Conservation (phyloP, 1,140 invertebrate genomes). For the Bombus waltoni region DNA sequence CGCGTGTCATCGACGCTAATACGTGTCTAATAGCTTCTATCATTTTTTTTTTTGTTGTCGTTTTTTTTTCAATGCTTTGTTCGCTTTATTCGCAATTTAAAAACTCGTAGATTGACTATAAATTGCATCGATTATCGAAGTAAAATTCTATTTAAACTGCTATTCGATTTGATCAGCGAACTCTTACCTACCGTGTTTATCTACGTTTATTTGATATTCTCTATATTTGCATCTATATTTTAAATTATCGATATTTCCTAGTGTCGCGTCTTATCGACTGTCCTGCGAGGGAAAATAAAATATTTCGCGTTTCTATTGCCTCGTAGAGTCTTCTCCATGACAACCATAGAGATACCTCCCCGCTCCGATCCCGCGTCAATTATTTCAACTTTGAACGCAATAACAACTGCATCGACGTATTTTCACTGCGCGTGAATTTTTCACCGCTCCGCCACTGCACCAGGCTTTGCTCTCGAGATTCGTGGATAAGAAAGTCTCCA, state of each 20-base stretch:
- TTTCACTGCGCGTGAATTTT: not conserved
- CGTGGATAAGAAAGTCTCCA: not conserved
- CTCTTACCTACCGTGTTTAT: not conserved
- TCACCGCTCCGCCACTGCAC: rapidly evolving
- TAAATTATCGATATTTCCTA: not conserved
- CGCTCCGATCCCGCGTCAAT: not conserved
- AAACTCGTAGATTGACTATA: not conserved
- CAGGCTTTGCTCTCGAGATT: not conserved
- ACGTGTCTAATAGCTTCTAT: not conserved
- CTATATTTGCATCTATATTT: not conserved
- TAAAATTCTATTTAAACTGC: no score
- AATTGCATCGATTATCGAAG: not conserved
- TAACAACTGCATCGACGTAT: not conserved
- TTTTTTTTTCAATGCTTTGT: not conserved
- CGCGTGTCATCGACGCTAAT: no score
- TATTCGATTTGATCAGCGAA: not conserved
- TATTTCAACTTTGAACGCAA: constrained; percentile 10
- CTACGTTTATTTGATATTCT: not conserved
- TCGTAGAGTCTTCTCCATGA: not conserved
- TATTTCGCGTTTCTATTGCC: not conserved
- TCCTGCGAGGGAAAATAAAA: not conserved
- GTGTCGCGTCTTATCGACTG: no score
- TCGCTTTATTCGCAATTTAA: not conserved
- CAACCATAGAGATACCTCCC: not conserved
- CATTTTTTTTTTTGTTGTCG: not conserved